Base-by-base conservation (phyloP, 2,113 vertebrate species). In the Cyanoliseus patagonus region DNA sequence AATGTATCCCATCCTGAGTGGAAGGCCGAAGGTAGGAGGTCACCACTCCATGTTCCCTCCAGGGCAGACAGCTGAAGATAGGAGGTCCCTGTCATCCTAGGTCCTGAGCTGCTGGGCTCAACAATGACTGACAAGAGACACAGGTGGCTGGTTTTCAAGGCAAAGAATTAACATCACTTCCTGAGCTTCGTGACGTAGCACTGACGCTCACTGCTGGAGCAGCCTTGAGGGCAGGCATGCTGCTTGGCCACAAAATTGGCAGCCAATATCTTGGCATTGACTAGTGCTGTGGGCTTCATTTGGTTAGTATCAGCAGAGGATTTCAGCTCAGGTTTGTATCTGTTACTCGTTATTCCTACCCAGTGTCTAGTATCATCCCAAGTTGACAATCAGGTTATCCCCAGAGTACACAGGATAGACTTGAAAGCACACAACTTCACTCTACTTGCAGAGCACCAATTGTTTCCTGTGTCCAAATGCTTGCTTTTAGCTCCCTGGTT, bases 101-200 rank as follows among this genome's bases (percentile, higher is more conserved):
- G 11, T n/a, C 67, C 63, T 39, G 46, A 62, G 47, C 55, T 6
- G 5, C 39, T 69, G 55, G 31, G 9, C 20, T 42, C 30, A 68
- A 11, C 17, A 17, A 27, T 35, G 33, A 35, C 33, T 1, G 4
- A 4, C 30, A 30, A 51, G 30, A 16, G 39, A 31, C 11, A 33
- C 3, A 16, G 25, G 11, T 28, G 9, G 23, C 49, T 1, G 8
- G 19, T 63, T 91, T 88, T 81, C 52, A 79, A 73, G 52, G 62
- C 51, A 41, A 69, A 85, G 33, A 3, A 30, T 17, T 30, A 25
- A 22, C 30, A 31, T 39, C 13, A 3, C 49, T 75, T 79, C 23
- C 33, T 47, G 30, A 31, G 13, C 20, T 86, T 81, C 47, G 35
- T 5, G 2, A 0, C 2, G 1, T 2, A 52, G 11, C 41, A 9